Base-by-base conservation (phyloP, 2,888 invertebrate genomes). In the Mesopsocus fuscifrons region DNA sequence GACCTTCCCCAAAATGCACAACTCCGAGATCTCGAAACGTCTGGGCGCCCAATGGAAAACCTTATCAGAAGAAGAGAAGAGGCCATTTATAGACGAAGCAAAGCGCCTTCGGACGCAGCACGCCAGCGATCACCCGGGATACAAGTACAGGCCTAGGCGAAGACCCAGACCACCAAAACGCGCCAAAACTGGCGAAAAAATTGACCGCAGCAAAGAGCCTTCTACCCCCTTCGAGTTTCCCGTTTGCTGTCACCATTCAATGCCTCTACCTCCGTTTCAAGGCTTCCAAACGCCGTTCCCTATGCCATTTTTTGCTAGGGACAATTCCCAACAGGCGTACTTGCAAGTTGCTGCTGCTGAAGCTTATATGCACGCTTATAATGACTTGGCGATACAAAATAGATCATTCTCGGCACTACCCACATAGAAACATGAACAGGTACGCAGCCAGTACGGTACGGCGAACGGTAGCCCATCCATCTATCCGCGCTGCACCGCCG, bases 1-100 rank as follows among this genome's bases (percentile, higher is more conserved):
- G 57, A 88, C 89, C 54, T 87, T 88, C 59, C 88, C 88, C 1
- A 88, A 88, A 62, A 88, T 88, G 87, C 88, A 88, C 65, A 88
- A 88, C 58, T 85, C 84, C 1, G 88, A 88, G 62, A 88, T 88
- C 51, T 82, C 81, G 44, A 88, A 88, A 59, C 63, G 87, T 49
- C 68, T 89, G 30, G 81, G 81, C 1, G 83, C 83, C 1, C 85
- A 88, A 59, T 88, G 88, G 88, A 88, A 88, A 58, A 65, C 83
- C 52, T 68, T 88, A 44, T 79, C 77, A 30, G 88, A 88, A 59
- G 71, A 75, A 57, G 84, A 88, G 58, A 88, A 88, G 55, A 63
- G 87, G 46, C 87, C 87, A 1, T 88, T 88, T 62, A 88, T 88
- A 51, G 88, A 88, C 57, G 88, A 88, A 56, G 88, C 88, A 1